phyloP scores from a whole-genome alignment of 2,113 vertebrate genomes.

The Neodontobutis hainanensis region DNA sequence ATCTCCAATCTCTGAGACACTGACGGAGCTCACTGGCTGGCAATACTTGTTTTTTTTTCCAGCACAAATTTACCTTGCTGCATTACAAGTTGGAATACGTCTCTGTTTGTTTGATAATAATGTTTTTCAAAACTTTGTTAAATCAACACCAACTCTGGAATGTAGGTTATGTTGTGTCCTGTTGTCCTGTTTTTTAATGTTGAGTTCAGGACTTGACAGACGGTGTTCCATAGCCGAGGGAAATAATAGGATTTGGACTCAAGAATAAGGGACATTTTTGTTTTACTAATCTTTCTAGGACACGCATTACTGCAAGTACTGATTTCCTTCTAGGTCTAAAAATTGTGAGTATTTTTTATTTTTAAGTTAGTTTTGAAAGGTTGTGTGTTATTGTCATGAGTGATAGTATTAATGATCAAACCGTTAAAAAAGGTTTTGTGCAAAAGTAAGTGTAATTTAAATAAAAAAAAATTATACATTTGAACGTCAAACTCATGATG shows the following conservation, averaged over 20 bases:
- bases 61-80: too few species aligned
- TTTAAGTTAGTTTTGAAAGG: too few species aligned
- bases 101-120: background rate
- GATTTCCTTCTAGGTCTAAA: too few species aligned
- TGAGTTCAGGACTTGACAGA: background rate
- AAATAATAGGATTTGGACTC: background rate
- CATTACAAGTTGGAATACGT: conserved; percentile 5
- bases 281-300: background rate
- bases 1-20: conserved; percentile 44
- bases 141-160: conserved; percentile 36
- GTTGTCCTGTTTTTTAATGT: background rate
- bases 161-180: conserved; percentile 16
- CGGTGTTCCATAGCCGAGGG: background rate
- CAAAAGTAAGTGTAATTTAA: too few species aligned
- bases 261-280: too few species aligned
- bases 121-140: conserved; percentile 32
- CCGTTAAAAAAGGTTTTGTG: too few species aligned
- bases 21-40: conserved; percentile 12
- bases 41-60: conserved; percentile 26
- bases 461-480: too few species aligned
- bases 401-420: too few species aligned
- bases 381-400: too few species aligned
- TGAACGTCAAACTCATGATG: too few species aligned
- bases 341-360: too few species aligned
- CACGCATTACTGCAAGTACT: background rate